A percentile compares a stretch with the other conserved stretches of the same genome.
These are phyloP conservation scores for Drosophila diplacantha DNA, from an alignment of 2,888 invertebrate species.

Conservation along the genomic window DNA sequence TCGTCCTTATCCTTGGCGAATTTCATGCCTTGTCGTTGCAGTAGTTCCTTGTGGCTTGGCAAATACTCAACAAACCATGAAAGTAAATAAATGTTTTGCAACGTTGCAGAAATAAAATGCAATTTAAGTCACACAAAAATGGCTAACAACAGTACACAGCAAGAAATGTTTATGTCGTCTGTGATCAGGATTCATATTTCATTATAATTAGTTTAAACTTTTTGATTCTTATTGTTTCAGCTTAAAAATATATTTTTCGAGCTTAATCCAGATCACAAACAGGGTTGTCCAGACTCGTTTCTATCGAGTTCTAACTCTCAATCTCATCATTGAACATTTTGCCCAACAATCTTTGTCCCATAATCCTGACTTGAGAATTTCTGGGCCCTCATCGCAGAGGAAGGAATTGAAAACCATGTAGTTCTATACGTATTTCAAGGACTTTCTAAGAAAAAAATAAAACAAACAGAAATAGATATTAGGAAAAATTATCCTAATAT, in stretches of 20 bases:
- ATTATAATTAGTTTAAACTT: neutral
- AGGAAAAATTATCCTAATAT: too few species aligned
- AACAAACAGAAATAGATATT: neutral
- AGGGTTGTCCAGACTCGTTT: neutral
- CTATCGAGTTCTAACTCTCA: neutral
- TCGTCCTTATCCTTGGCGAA: constrained; percentile 42
- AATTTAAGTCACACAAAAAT: constrained; percentile 69
- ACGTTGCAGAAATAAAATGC: constrained; percentile 73
- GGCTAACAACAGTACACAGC: constrained; percentile 52
- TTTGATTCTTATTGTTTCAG: too few species aligned
- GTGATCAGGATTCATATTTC: neutral
- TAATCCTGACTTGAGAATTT: neutral
- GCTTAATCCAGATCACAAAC: neutral
- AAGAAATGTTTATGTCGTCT: constrained; percentile 4
- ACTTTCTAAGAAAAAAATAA: neutral
- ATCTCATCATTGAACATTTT: neutral
- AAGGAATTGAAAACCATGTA: neutral
- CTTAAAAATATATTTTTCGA: too few species aligned
- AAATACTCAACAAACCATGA: constrained; percentile 74
- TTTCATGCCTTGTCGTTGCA: constrained; percentile 47
- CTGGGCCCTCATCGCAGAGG: neutral
- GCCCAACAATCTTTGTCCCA: neutral
- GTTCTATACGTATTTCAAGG: neutral
- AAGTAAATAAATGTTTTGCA: constrained; percentile 74
- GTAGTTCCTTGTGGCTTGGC: constrained; percentile 67